Evolutionary conservation across 2,888 invertebrate species (phyloP), one percentile per base, ranked within the genome.

Genomic region (Biston stratarius): DNA sequence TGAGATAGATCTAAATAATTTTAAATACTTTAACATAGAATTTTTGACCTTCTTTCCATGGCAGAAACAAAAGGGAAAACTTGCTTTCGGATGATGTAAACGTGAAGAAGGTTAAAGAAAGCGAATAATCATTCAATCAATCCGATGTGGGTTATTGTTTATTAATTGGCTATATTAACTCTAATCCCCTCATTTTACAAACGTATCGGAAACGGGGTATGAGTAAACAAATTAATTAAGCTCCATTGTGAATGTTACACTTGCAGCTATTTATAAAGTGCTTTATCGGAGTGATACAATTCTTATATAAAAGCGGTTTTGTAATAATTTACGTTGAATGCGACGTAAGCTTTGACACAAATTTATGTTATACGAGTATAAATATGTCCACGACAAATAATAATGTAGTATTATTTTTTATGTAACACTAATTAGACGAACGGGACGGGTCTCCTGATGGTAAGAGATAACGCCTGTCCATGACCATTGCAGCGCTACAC

Each of bases 181-280:
- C 34, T 8, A 53, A 53, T 15, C 52, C 52, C 52, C 11, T 53
- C 38, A 53, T 53, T 53, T 38, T 5, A 14, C 12, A 34, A 38
- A 49, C 34, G 51, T 34, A 34, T 51, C 51, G 34, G 51, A 51
- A 56, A 42, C 6, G 61, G 60, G 60, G 78, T 80, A 80, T 80
- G 81, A 77, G 79, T 79, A 79, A 77, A 80, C 79, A 78, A 80
- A 77, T 74, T 77, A 75, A 79, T 75, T 73, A 73, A 63, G 67
- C 72, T 49, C 47, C 49, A 56, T 69, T 61, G 52, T 40, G 49
- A 60, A 56, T 15, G 42, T 14, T 71, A 71, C 73, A 74, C 69
- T 72, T 71, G 69, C 72, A 67, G 73, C 73, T 75, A 75, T 78
- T 76, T 74, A 71, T 70, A 70, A 47, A 59, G 44, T 58, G 66